A percentile compares a stretch with the other conserved stretches of the same genome.
Conservation (phyloP, 2,113 vertebrate species). For the Symphodus melops region DNA sequence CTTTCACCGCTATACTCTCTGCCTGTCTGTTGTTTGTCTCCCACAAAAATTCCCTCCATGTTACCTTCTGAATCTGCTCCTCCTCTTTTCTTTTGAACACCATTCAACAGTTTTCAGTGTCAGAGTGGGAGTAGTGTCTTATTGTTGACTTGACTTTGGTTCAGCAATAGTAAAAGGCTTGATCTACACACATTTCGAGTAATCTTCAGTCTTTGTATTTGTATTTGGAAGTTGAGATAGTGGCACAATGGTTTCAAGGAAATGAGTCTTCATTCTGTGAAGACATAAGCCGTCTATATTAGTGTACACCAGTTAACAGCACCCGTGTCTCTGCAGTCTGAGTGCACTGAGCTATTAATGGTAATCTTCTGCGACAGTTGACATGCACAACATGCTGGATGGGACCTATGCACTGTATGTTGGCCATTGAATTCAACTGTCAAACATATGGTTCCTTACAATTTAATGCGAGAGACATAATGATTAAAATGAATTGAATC, state of each 20-base stretch:
- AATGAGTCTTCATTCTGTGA: slow-evolving; percentile 19
- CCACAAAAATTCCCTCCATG: slow-evolving; percentile 35
- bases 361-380: slow-evolving; percentile 16
- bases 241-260: slow-evolving; percentile 22
- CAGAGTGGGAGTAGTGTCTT: background rate
- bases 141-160: slow-evolving; percentile 35
- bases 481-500: background rate
- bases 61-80: slow-evolving; percentile 37
- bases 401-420: no score
- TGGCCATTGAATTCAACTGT: background rate
- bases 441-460: background rate
- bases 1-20: slow-evolving; percentile 39
- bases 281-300: background rate
- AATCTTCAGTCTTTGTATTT: slow-evolving; percentile 23
- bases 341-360: slow-evolving; percentile 6
- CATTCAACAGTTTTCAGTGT: slow-evolving; percentile 1
- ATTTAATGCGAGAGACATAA: background rate
- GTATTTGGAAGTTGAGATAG: slow-evolving; percentile 26
- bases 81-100: slow-evolving; percentile 22
- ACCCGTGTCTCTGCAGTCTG: background rate
- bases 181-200: background rate
- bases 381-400: background rate
- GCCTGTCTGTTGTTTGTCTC: slow-evolving; percentile 48
- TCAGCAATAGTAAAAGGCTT: slow-evolving; percentile 14
- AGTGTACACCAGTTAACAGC: slow-evolving; percentile 13